Evolutionary conservation across 64 coral and sea anemone genomes (phyloP), one percentile per base, ranked within the genome.

Genomic region (Dendronephthya gigantea): DNA sequence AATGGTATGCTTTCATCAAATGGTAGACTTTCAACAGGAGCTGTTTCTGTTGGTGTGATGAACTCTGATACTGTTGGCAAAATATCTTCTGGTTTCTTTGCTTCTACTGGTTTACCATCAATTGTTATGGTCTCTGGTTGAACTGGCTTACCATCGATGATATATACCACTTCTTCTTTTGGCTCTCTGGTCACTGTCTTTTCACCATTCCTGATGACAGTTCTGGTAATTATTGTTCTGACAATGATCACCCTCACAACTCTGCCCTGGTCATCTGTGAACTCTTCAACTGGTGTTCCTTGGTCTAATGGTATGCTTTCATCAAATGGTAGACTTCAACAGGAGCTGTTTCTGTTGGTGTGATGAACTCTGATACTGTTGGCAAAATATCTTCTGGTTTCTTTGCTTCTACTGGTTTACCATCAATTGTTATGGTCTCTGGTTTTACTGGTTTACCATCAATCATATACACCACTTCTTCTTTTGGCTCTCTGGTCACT

Each of bases 251-350:
- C 39, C 88, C 83, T 52, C 33, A 88, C 52, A 50, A 40, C 75
- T 81, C 86, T 81, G 39, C 72, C 87, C 59, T 90, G 52, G 82
- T 94, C 74, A 88, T 90, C 40, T 82, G 43, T 65, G 33, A 75
- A 37, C 23, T 88, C 25, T 19, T 87, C 66, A 39, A 82, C 32
- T 50, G 23, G 23, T n/a, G 48, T 13, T 50, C 52, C 48, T 7
- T 82, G 58, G 6, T 84, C 85, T 22, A 87, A 79, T 32, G 58
- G 58, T 66, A 66, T 22, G 29, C 58, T 66, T 66, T 66, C 58
- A 66, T 66, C 58, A 66, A 66, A 66, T 66, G 58, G 58, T 66
- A 66, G 19, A 66, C 58, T 15, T 66, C 58, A 66, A 66, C 29
- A 5, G 58, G 58, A 7, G 29, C 58, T 66, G 6, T 2, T 15